A percentile compares a stretch with the other conserved stretches of the same genome.
Conservation (phyloP, 2,888 invertebrate genomes). For the Auanema freiburgensis region DNA sequence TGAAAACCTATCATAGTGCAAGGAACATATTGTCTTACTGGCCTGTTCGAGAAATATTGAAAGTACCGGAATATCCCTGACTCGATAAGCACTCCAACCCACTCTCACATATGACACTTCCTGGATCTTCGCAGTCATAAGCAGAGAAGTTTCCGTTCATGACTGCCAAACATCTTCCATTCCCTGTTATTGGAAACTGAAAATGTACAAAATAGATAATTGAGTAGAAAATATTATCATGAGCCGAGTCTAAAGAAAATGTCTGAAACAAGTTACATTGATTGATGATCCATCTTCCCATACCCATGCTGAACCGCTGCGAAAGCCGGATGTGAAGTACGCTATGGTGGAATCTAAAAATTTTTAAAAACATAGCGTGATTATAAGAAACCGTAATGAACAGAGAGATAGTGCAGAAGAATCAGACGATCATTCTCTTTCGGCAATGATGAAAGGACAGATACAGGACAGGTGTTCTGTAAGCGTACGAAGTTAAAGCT, state of each 20-base stretch:
- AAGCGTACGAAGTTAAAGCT: too few species aligned
- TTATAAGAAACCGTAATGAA: too few species aligned
- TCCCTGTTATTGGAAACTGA: slow-evolving; percentile 22
- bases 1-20: slow-evolving; percentile 3
- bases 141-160: slow-evolving; percentile 22
- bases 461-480: slow-evolving; percentile 12
- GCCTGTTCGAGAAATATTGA: slow-evolving; percentile 8
- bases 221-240: background rate
- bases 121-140: slow-evolving; percentile 41
- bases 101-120: slow-evolving; percentile 40
- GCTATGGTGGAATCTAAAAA: slow-evolving; percentile 24
- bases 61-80: slow-evolving; percentile 14
- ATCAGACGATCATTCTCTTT: slow-evolving; percentile 11
- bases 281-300: slow-evolving; percentile 45
- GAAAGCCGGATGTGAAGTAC: slow-evolving; percentile 47
- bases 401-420: too few species aligned
- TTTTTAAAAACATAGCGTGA: background rate
- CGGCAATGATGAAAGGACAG: slow-evolving; percentile 10
- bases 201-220: slow-evolving; percentile 2
- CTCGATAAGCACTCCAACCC: slow-evolving; percentile 34
- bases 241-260: background rate
- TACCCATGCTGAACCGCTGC: slow-evolving; percentile 43
- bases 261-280: slow-evolving; percentile 11
- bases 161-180: slow-evolving; percentile 38
- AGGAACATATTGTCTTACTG: background rate